These are phyloP conservation scores for Coregonus sp. DNA, from an alignment of 2,797 vertebrate genomes.

Conservation along the genomic window DNA sequence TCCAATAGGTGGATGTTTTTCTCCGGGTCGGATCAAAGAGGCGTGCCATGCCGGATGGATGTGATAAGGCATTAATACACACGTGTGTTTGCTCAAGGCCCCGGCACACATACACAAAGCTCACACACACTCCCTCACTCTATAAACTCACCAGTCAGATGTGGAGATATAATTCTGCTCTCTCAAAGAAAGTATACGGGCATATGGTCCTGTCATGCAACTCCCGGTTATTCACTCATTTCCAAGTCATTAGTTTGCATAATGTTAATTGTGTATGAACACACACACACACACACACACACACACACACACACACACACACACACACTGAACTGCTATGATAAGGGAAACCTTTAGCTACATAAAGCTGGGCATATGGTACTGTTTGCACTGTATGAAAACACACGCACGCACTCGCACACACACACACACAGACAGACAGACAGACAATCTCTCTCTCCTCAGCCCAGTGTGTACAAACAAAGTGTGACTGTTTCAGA, in stretches of 20 bases:
- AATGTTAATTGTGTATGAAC: neutral
- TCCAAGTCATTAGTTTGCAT: neutral
- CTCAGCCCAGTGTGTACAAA: too few relatives aligned
- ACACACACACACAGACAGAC: too few relatives aligned
- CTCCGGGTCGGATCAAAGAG: neutral
- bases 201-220: neutral
- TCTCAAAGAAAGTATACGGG: too few relatives aligned
- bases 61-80: neutral
- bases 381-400: neutral
- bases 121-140: neutral
- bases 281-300: neutral
- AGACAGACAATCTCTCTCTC: too few relatives aligned
- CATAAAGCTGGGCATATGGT: neutral
- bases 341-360: neutral
- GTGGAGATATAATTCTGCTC: neutral
- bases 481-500: neutral
- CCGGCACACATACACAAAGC: neutral
- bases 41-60: neutral
- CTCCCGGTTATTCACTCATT: neutral
- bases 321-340: neutral
- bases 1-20: neutral
- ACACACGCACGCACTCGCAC: neutral
- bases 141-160: neutral
- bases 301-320: too few relatives aligned
- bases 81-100: neutral